A percentile compares a stretch with the other conserved stretches of the same genome.
Conservation (phyloP, 2,797 vertebrate genomes). For the Balearica regulorum region DNA sequence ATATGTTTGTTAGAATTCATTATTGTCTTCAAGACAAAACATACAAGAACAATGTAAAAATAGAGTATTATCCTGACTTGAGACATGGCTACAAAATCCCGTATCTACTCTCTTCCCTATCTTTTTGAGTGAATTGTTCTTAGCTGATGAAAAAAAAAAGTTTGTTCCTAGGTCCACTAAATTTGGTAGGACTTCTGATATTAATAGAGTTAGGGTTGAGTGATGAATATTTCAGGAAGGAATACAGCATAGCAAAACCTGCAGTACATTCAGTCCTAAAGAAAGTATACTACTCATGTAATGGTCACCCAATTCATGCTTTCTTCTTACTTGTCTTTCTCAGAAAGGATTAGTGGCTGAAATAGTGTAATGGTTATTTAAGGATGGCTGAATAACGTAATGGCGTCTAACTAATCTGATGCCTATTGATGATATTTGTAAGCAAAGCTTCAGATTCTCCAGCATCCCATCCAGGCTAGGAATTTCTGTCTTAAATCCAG, state of each 20-base stretch:
- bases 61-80: neutral
- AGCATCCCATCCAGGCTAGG: neutral
- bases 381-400: neutral
- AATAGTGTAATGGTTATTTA: constrained; percentile 28
- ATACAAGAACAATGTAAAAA: neutral
- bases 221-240: constrained; percentile 25
- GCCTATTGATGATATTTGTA: neutral
- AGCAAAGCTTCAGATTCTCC: neutral
- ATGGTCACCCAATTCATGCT: neutral
- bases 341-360: constrained; percentile 38
- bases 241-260: neutral
- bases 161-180: neutral
- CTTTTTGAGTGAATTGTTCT: neutral
- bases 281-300: neutral
- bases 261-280: constrained; percentile 12
- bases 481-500: neutral
- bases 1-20: neutral
- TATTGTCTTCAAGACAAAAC: neutral
- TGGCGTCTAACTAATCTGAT: neutral
- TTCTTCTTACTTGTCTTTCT: constrained; percentile 31
- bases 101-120: neutral
- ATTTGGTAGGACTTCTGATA: neutral
- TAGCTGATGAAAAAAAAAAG: neutral
- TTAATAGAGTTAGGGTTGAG: neutral
- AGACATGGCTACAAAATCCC: neutral